phyloP scores from a whole-genome alignment of 2,888 invertebrate species.

The Ganaspis brasiliensis region DNA sequence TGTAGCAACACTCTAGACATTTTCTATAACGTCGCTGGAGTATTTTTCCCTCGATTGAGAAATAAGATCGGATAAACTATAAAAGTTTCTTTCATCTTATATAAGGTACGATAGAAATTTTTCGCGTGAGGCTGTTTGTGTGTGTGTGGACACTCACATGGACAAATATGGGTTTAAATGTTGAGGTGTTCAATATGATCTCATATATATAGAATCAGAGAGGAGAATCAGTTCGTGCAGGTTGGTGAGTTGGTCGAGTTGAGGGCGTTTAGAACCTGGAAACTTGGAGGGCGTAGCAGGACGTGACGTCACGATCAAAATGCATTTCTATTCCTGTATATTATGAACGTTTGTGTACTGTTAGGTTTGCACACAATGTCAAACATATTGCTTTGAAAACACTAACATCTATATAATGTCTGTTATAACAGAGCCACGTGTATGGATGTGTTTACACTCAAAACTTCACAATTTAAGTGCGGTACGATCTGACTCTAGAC shows the following conservation, averaged over 20 bases:
- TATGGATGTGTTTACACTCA: background rate
- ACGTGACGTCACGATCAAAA: conserved; percentile 40
- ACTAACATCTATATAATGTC: conserved; percentile 19
- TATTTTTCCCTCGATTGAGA: conserved; percentile 15
- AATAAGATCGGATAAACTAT: conserved; percentile 31
- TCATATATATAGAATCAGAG: conserved; percentile 26
- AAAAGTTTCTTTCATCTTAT: conserved; percentile 31
- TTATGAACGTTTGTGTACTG: conserved; percentile 15
- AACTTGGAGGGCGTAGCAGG: conserved; percentile 34
- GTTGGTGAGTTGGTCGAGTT: conserved; percentile 12
- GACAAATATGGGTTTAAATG: background rate
- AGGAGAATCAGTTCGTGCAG: conserved; percentile 38
- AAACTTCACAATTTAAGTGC: too few species aligned
- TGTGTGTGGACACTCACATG: background rate
- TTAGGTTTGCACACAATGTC: conserved; percentile 1
- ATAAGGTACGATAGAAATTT: conserved; percentile 25
- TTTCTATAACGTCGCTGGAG: background rate
- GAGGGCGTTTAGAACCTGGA: conserved; percentile 33
- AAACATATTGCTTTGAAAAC: conserved; percentile 10
- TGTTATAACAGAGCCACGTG: background rate
- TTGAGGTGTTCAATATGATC: conserved; percentile 26
- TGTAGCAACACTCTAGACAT: background rate
- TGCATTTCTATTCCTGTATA: conserved; percentile 41
- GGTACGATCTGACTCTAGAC: too few species aligned
- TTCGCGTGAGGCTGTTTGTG: background rate